Percentiles rank a stretch among this genome's conserved stretches.
Evolutionary conservation across 2,797 vertebrate species (phyloP).

Genomic region (Sebastes matsubarae): DNA sequence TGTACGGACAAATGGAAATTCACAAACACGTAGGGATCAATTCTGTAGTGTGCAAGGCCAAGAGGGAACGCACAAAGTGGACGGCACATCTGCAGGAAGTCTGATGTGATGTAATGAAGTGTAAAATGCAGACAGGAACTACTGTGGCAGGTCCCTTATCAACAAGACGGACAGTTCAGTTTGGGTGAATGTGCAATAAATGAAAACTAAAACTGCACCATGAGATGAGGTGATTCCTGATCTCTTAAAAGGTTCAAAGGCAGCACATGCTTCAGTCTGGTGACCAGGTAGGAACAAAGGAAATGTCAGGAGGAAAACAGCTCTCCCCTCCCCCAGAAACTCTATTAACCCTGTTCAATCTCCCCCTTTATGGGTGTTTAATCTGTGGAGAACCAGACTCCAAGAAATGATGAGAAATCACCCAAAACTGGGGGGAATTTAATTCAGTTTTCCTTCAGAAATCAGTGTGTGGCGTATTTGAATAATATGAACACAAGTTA

Average conservation of each 20-base stretch:
- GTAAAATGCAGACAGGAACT: background rate
- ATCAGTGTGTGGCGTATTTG: background rate
- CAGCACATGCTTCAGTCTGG: background rate
- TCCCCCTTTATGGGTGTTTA: background rate
- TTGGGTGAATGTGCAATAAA: background rate
- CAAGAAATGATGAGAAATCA: background rate
- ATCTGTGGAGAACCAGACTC: background rate
- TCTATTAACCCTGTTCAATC: background rate
- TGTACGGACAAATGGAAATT: constrained; percentile 20
- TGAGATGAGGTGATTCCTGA: background rate
- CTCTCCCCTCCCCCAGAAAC: constrained; percentile 29
- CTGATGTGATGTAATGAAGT: background rate
- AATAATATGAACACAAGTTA: background rate
- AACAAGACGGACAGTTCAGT: background rate
- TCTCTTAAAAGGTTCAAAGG: constrained; percentile 3
- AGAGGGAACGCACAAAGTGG: background rate
- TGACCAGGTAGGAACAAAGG: constrained; percentile 44
- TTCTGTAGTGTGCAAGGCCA: background rate
- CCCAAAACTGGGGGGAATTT: background rate
- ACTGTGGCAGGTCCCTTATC: background rate
- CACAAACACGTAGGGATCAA: constrained; percentile 20
- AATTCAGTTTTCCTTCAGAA: background rate
- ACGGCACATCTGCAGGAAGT: background rate
- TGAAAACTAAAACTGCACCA: background rate
- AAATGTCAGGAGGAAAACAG: constrained; percentile 26